Evolutionary conservation across 1,140 invertebrate species (phyloP), one percentile per base, ranked within the genome.

Genomic region (Magallana ariakensis): DNA sequence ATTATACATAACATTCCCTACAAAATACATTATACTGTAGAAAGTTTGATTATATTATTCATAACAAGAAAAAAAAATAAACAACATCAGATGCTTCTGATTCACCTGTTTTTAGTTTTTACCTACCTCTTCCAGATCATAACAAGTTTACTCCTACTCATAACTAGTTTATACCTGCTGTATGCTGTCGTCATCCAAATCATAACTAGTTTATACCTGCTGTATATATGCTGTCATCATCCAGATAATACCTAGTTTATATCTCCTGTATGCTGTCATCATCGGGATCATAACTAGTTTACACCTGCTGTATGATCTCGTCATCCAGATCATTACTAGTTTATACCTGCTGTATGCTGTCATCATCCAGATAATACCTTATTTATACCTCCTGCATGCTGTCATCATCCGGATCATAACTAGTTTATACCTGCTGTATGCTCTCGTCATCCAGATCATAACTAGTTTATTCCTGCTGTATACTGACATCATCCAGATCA

Each of bases 241-340:
- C 91, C 83, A 91, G 83, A 70, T 90, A 89, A 84, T 92, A 90
- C 86, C 87, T 89, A 11, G n/a, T n/a, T n/a, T n/a, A n/a, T n/a
- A n/a, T n/a, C n/a, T n/a, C n/a, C n/a, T n/a, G n/a, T 9, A 70
- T 70, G 62, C 62, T 70, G 26, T 82, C 54, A 56, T 84, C 62
- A 80, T 90, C 91, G 75, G 90, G 83, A 70, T 90, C 90, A 84
- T 92, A 90, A 88, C 87, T 89, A 10, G 5, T 16, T 60, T 60
- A 26, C 11, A 70, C 62, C 62, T 70, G 62, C 62, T 70, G 62
- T 9, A 70, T 70, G 62, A n/a, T 70, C 22, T 82, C 54, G 26
- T 84, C 62, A 80, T 90, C 91, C 82, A 91, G 83, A 70, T 90
- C 90, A 84, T 92, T 90, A 88, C 87, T 89, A 10, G 5, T 16